Base-by-base conservation (phyloP, 2,113 vertebrate species). In the Tichodroma muraria region DNA sequence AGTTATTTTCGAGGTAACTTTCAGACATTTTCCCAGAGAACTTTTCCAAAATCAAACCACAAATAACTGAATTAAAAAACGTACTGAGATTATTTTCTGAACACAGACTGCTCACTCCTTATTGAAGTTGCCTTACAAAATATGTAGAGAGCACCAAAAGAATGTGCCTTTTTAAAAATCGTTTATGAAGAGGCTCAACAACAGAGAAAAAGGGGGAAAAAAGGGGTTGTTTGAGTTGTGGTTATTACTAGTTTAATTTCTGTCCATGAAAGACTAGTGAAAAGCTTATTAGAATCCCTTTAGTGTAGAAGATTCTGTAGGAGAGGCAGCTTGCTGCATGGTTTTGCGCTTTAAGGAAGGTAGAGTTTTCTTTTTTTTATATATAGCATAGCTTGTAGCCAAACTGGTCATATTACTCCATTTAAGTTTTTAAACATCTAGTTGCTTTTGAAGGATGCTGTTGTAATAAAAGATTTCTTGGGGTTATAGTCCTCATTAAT, bases 381-480 rank as follows among this genome's bases (percentile, higher is more conserved):
- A 76, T 49, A n/a, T 50, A 63, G 57, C 8, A 28, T 76, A 80
- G 79, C 78, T 88, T 66, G 52, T 95, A 90, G 82, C 82, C 68
- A 88, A 65, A 49, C 33, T 56, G 53, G 82, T 93, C 15, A 33
- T 89, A 80, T 73, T 95, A 80, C 64, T 80, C 63, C 80, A 13
- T 80, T 93, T 89, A 84, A 75, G 80, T 35, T 92, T 96, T 93
- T 93, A 90, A 96, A 85, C 35, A 73, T 73, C 44, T 64, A 75
- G 59, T 88, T 94, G 63, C 85, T 94, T 82, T 85, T 95, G 91
- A 95, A 93, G 37, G 47, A 88, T 91, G 38, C 64, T 5, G 5
- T 83, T 2, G 8, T 80, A 83, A 63, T 83, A 88, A 94, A 89
- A 85, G 57, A 63, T 7, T 59, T 93, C 71, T 93, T 77, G 1